Conservation (phyloP, 2,113 vertebrate genomes). For the Aythya baeri region DNA sequence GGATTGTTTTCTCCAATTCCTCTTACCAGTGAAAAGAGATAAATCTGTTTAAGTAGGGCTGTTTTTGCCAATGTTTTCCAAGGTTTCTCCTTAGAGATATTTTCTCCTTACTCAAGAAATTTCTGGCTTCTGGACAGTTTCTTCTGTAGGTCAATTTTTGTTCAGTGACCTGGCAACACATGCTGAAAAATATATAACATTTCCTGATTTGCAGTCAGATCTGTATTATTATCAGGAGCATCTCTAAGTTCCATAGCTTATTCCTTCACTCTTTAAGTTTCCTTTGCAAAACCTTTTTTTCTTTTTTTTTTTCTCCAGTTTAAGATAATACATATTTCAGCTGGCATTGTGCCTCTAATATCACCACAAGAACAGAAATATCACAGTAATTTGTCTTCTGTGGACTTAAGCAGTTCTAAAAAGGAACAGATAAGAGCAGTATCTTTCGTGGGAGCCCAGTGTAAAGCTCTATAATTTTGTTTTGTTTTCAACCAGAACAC, state of each 20-base stretch:
- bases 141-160: not conserved
- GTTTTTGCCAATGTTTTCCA: not conserved
- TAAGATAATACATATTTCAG: not conserved
- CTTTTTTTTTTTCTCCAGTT: not conserved
- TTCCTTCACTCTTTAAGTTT: not conserved
- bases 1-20: not conserved
- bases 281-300: not conserved
- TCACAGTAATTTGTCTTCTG: not conserved
- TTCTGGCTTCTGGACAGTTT: not conserved
- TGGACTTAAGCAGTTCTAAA: not conserved
- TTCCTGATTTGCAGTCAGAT: not conserved
- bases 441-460: not conserved
- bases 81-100: not conserved
- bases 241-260: not conserved
- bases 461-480: not conserved
- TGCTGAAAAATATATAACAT: not conserved
- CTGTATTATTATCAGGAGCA: not conserved
- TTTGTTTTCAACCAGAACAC: not conserved
- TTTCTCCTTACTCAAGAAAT: not conserved
- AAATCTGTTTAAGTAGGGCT: not conserved
- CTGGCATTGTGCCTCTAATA: not conserved
- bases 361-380: not conserved
- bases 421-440: not conserved
- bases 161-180: not conserved
- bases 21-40: not conserved